Evolutionary conservation across 2,113 vertebrate genomes (phyloP), one percentile per base, ranked within the genome.

Genomic region (Boleophthalmus pectinirostris): DNA sequence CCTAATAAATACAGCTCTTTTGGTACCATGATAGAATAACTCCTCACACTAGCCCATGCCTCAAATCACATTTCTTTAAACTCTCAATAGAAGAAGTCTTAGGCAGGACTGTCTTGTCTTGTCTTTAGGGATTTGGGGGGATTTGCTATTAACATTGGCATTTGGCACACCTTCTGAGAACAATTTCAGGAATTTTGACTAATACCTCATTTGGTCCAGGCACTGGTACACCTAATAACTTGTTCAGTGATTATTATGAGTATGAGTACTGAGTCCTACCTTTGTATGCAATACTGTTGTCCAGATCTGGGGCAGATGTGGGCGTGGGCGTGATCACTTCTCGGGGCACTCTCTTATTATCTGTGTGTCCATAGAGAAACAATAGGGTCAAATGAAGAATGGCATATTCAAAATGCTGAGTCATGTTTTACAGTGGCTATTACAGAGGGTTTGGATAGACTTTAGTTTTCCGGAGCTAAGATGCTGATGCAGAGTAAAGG

Each of bases 241-340:
- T 33, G 58, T 5, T 13, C n/a, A 60, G 7, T 5, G 56, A 25
- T 11, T 4, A 11, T 21, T 14, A 57, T 54, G 25, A 25, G 24
- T 24, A 25, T 60, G 12, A 35, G 11, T 24, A 24, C 15, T 20
- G 8, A 23, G 25, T 8, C 1, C 0, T 84, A 93, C 91, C 92
- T 89, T 91, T 93, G 79, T 93, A 93, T 33, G 86, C 90, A 7
- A 89, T 66, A 69, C 75, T 84, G 84, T 85, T 87, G 77, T 90
- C 90, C 57, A 82, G 75, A 56, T 88, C 85, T 8, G 73, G 66
- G 23, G 84, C 79, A 18, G 86, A 69, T 65, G 43, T 18, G 12
- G 91, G 73, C 25, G 75, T 71, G 38, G 82, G 84, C 13, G 81
- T 77, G 84, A 75, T 72, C 49, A 69, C 70, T 25, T 90, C 90